Conservation (phyloP, 2,888 invertebrate species). For the Malachius bipustulatus region DNA sequence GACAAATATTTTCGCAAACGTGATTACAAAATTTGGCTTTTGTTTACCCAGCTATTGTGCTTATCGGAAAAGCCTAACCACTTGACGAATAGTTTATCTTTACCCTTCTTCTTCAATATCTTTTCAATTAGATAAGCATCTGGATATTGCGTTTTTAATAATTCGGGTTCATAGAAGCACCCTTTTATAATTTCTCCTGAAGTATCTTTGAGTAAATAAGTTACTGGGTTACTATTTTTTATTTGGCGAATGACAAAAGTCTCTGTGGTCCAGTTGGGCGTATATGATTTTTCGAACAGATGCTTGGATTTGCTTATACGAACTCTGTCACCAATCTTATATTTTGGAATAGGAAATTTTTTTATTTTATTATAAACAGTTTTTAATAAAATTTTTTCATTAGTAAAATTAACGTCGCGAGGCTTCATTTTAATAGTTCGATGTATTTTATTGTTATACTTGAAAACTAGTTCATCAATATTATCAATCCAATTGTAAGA, state of each 20-base stretch:
- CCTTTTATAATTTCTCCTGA: slow-evolving; percentile 19
- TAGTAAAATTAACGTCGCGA: slow-evolving; percentile 8
- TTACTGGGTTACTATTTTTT: slow-evolving; percentile 24
- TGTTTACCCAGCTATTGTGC: no score
- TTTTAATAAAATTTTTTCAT: slow-evolving; percentile 14
- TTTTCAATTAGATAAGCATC: slow-evolving; percentile 25
- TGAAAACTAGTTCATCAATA: slow-evolving; percentile 13
- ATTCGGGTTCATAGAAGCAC: slow-evolving; percentile 23
- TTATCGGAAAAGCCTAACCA: slow-evolving; percentile 20
- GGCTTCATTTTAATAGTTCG: slow-evolving; percentile 12
- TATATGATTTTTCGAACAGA: slow-evolving; percentile 28
- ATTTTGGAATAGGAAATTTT: slow-evolving; percentile 16
- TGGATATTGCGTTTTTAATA: slow-evolving; percentile 19
- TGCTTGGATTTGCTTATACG: slow-evolving; percentile 25
- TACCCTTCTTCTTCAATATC: slow-evolving; percentile 18
- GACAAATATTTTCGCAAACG: no score
- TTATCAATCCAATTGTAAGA: slow-evolving; percentile 23
- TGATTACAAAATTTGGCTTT: no score
- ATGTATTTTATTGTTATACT: slow-evolving; percentile 13
- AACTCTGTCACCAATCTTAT: slow-evolving; percentile 25
- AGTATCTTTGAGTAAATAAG: slow-evolving; percentile 24
- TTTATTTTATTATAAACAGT: slow-evolving; percentile 17
- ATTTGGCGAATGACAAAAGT: slow-evolving; percentile 26
- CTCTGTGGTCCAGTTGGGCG: slow-evolving; percentile 28
- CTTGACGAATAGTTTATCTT: slow-evolving; percentile 20